These are phyloP conservation scores for Philhelius pedissequus DNA, from an alignment of 2,888 invertebrate species.

Conservation along the genomic window DNA sequence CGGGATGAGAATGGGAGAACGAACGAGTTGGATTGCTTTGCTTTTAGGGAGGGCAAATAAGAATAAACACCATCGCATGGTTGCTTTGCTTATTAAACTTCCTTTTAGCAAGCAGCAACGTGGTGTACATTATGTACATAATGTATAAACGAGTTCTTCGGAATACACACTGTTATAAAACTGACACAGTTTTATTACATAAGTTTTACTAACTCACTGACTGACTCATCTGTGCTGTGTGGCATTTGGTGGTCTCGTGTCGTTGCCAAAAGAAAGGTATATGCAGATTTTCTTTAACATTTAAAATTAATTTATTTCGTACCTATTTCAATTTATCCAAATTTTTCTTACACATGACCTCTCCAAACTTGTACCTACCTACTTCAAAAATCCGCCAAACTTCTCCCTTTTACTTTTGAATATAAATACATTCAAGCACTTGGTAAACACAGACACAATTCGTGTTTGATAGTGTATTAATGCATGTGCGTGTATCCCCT, in stretches of 20 bases:
- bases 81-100: background rate
- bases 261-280: background rate
- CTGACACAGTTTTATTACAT: conserved; percentile 51
- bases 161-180: conserved; percentile 32
- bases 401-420: conserved; percentile 16
- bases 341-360: conserved; percentile 50
- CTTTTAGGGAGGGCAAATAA: background rate
- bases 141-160: background rate
- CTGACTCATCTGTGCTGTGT: conserved; percentile 39
- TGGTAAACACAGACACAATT: background rate
- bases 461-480: background rate
- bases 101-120: conserved; percentile 13
- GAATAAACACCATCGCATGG: background rate
- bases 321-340: conserved; percentile 10
- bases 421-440: background rate
- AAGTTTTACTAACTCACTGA: conserved; percentile 40
- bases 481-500: conserved; percentile 3
- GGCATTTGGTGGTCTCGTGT: conserved; percentile 18
- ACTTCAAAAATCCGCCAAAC: conserved; percentile 13
- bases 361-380: conserved; percentile 22
- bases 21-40: background rate
- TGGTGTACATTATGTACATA: too few species aligned
- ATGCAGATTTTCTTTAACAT: background rate
- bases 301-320: conserved; percentile 27
- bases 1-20: background rate